Conservation (phyloP, 2,888 invertebrate species). For the Coelinius sp. region DNA sequence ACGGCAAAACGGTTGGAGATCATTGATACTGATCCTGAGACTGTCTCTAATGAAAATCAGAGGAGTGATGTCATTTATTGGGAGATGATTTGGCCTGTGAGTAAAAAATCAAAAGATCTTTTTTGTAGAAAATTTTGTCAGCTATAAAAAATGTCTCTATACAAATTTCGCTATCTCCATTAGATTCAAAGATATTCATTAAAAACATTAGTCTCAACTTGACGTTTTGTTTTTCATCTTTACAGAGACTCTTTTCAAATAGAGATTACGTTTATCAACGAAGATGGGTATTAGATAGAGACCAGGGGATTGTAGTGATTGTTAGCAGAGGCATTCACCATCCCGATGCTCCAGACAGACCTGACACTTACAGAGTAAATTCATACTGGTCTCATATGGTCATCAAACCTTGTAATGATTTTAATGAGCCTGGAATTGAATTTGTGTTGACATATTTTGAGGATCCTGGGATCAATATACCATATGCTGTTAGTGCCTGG, state of each 20-base stretch:
- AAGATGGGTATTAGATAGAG: constrained; percentile 72
- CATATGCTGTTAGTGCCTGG: constrained; percentile 82
- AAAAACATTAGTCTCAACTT: too few relatives aligned
- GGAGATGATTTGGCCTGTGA: constrained; percentile 91
- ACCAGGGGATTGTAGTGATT: constrained; percentile 76
- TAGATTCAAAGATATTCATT: too few relatives aligned
- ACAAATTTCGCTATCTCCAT: too few relatives aligned
- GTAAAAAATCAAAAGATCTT: constrained; percentile 23
- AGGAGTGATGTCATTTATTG: constrained; percentile 86
- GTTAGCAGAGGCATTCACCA: constrained; percentile 81
- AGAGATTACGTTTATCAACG: constrained; percentile 89
- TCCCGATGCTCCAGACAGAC: constrained; percentile 78
- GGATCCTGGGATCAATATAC: constrained; percentile 86
- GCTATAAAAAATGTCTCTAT: too few relatives aligned
- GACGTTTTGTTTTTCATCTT: constrained; percentile 52
- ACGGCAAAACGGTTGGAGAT: constrained; percentile 82
- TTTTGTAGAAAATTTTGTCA: too few relatives aligned
- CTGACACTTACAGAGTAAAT: constrained; percentile 78
- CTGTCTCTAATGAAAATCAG: constrained; percentile 65
- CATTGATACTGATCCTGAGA: constrained; percentile 77
- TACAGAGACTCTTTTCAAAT: constrained; percentile 85
- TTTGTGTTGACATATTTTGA: constrained; percentile 91
- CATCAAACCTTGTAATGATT: constrained; percentile 78
- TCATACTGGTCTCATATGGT: constrained; percentile 92
- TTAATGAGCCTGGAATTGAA: constrained; percentile 80